These are phyloP conservation scores for Coremacera marginata DNA, from an alignment of 2,888 invertebrate genomes.

Conservation along the genomic window DNA sequence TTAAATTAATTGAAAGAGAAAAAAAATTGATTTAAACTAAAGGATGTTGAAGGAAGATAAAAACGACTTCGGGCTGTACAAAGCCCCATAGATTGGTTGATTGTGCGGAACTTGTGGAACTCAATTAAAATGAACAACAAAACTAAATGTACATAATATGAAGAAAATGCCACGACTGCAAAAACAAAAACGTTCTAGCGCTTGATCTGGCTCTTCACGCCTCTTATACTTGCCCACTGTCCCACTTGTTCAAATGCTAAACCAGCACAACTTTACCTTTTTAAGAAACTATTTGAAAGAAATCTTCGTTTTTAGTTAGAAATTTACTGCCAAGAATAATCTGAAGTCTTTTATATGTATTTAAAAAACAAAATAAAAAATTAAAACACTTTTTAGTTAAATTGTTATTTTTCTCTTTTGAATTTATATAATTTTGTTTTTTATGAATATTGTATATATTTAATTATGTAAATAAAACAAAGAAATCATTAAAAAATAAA, in stretches of 20 bases:
- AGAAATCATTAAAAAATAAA: slow-evolving; percentile 48
- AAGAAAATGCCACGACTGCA: not conserved
- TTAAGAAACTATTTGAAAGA: not conserved
- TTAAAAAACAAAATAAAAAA: too few species aligned
- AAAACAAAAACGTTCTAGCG: not conserved
- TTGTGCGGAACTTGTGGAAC: not conserved
- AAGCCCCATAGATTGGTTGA: not conserved
- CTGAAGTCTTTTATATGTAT: not conserved
- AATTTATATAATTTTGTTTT: slow-evolving; percentile 56
- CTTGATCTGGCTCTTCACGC: slow-evolving; percentile 5
- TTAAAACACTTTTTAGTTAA: slow-evolving; percentile 32
- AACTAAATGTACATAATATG: not conserved
- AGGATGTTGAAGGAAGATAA: not conserved
- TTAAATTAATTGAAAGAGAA: slow-evolving; percentile 57
- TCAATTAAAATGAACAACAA: not conserved
- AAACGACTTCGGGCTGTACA: not conserved
- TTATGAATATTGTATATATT: slow-evolving; percentile 65
- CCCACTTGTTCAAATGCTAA: not conserved
- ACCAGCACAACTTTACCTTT: not conserved
- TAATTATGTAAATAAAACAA: slow-evolving; percentile 64
- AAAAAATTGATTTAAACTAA: slow-evolving; percentile 42
- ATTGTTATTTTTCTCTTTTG: slow-evolving; percentile 49
- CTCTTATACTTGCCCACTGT: slow-evolving; percentile 21
- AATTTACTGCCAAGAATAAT: not conserved
- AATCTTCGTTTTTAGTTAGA: not conserved